Conservation (phyloP, 2,797 vertebrate species). For the Brachymystax lenok region DNA sequence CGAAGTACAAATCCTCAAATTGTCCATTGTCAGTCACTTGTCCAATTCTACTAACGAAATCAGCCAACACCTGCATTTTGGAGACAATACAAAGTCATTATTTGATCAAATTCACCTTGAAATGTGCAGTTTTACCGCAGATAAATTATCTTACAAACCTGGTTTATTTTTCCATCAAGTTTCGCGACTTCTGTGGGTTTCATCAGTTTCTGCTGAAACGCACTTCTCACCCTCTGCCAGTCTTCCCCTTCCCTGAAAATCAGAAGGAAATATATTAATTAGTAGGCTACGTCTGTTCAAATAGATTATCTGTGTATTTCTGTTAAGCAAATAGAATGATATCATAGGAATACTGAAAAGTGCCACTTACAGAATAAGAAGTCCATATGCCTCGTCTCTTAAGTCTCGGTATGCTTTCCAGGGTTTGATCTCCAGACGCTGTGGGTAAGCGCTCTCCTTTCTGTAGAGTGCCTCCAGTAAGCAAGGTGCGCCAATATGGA, state of each 20-base stretch:
- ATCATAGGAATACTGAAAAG: not conserved
- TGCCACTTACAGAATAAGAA: slow-evolving; percentile 88
- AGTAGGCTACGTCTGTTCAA: not conserved
- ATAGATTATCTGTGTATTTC: not conserved
- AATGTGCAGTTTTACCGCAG: no score
- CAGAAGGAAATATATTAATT: not conserved
- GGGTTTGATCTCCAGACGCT: slow-evolving; percentile 94
- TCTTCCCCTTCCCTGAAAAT: slow-evolving; percentile 87
- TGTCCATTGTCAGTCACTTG: slow-evolving; percentile 74
- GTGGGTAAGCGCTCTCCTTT: slow-evolving; percentile 84
- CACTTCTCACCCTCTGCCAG: slow-evolving; percentile 95
- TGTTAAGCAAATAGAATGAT: not conserved
- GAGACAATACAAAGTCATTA: not conserved
- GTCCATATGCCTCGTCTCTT: slow-evolving; percentile 89
- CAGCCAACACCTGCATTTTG: slow-evolving; percentile 81
- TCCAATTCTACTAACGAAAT: slow-evolving; percentile 84
- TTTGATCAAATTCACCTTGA: not conserved
- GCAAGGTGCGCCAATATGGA: slow-evolving; percentile 91
- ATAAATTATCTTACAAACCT: slow-evolving; percentile 70
- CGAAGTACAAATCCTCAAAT: slow-evolving; percentile 86
- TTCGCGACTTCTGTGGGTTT: slow-evolving; percentile 90
- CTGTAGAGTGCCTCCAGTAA: slow-evolving; percentile 90
- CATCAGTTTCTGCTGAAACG: slow-evolving; percentile 96
- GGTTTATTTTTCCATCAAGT: slow-evolving; percentile 86
- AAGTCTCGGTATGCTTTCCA: slow-evolving; percentile 97